phyloP scores from a whole-genome alignment of 2,888 invertebrate species.

The Brenthis hecate region DNA sequence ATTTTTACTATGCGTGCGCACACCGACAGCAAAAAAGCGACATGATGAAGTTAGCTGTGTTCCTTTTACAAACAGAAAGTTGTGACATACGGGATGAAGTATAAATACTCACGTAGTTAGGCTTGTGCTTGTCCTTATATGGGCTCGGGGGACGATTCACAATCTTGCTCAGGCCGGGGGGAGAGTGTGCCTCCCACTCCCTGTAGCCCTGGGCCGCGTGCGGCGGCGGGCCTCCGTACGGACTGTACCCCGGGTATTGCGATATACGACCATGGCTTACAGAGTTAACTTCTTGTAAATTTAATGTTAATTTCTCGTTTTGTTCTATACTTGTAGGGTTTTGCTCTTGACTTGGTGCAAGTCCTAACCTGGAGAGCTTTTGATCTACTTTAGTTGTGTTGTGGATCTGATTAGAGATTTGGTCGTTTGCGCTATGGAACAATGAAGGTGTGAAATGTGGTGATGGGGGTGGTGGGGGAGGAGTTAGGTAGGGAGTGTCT shows the following conservation, averaged over 20 bases:
- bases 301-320: conserved; percentile 5
- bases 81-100: no score
- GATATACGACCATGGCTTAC: conserved; percentile 12
- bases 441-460: conserved; percentile 23
- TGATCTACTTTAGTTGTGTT: not conserved
- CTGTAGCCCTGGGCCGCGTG: conserved; percentile 55
- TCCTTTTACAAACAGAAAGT: no score
- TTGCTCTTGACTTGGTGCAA: not conserved
- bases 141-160: conserved; percentile 73
- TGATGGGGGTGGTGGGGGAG: conserved; percentile 39
- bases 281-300: not conserved
- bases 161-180: conserved; percentile 65
- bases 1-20: no score
- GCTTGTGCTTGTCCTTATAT: conserved; percentile 69
- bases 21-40: no score
- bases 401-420: conserved; percentile 23
- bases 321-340: not conserved
- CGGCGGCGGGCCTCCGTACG: conserved; percentile 1
- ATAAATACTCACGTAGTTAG: conserved; percentile 62
- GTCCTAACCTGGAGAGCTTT: conserved; percentile 2
- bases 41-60: no score
- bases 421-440: not conserved
- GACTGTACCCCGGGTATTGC: conserved; percentile 26
- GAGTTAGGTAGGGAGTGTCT: conserved; percentile 52
- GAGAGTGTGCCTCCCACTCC: conserved; percentile 64